A percentile compares a stretch with the other conserved stretches of the same genome.
phyloP scores from a whole-genome alignment of 2,113 vertebrate species.

The Myotis davidii region DNA sequence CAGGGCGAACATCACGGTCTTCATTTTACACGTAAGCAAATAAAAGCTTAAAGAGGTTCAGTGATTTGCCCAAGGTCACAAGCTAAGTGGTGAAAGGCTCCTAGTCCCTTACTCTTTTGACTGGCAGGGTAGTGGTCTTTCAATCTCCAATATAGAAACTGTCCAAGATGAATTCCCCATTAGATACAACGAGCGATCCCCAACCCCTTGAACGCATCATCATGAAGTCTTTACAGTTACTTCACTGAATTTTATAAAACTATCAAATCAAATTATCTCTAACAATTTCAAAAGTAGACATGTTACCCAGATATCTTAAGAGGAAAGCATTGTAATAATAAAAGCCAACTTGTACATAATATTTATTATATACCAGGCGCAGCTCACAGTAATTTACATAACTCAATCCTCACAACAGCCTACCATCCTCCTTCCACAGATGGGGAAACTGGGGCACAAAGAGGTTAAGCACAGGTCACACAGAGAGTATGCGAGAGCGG shows the following conservation, averaged over 20 bases:
- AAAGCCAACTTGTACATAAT: background rate
- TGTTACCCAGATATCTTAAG: background rate
- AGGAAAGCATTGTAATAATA: background rate
- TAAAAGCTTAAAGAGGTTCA: slow-evolving; percentile 2
- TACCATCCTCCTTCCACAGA: background rate
- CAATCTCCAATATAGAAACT: background rate
- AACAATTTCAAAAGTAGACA: background rate
- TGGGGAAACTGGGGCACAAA: slow-evolving; percentile 16
- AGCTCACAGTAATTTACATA: background rate
- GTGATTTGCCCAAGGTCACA: slow-evolving; percentile 18
- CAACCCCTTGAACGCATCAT: background rate
- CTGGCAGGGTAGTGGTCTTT: background rate
- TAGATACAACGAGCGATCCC: background rate
- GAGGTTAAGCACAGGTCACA: background rate
- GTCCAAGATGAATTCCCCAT: background rate
- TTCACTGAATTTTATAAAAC: background rate
- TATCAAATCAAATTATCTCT: background rate
- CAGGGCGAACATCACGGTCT: background rate
- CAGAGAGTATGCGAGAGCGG: background rate
- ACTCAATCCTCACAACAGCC: background rate
- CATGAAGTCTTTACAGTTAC: background rate
- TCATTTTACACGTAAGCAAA: background rate
- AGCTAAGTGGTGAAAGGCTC: background rate
- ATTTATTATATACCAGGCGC: background rate
- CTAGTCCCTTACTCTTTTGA: background rate